Conservation (phyloP, 1,140 invertebrate species). For the Lethrus apterus region DNA sequence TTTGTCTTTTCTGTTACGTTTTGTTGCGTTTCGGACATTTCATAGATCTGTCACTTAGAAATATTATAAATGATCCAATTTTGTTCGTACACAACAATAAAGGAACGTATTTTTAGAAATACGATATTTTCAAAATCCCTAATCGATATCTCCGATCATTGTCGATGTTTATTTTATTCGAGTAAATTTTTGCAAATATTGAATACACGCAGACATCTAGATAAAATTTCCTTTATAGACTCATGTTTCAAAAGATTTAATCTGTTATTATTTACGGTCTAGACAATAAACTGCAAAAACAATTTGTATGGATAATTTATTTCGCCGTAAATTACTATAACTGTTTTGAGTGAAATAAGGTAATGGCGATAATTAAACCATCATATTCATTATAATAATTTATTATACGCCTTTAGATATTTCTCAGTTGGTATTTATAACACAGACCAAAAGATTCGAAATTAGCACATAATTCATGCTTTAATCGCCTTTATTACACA, state of each 20-base stretch:
- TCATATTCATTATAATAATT: background rate
- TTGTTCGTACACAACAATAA: slow-evolving; percentile 9
- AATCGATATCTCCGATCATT: slow-evolving; percentile 8
- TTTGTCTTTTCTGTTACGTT: slow-evolving; percentile 14
- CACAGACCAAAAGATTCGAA: slow-evolving; percentile 4
- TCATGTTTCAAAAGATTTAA: no score
- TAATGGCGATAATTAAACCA: slow-evolving; percentile 1
- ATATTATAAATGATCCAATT: slow-evolving; percentile 22
- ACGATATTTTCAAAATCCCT: slow-evolving; percentile 10
- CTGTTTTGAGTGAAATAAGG: background rate
- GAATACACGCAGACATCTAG: background rate
- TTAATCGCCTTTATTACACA: slow-evolving; percentile 10
- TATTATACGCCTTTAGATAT: background rate
- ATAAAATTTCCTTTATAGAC: no score
- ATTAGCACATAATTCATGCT: slow-evolving; percentile 17
- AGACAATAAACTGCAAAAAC: background rate
- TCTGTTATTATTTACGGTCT: no score
- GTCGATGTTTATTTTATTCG: slow-evolving; percentile 1
- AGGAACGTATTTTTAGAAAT: slow-evolving; percentile 10
- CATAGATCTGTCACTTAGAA: slow-evolving; percentile 18
- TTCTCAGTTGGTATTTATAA: slow-evolving; percentile 14
- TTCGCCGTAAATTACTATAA: background rate
- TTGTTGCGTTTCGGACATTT: slow-evolving; percentile 17
- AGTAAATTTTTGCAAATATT: background rate
- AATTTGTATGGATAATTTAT: background rate